Percentiles rank a stretch among this genome's conserved stretches.
These are phyloP conservation scores for Drosophila emarginata DNA, from an alignment of 2,888 invertebrate genomes.

Conservation along the genomic window DNA sequence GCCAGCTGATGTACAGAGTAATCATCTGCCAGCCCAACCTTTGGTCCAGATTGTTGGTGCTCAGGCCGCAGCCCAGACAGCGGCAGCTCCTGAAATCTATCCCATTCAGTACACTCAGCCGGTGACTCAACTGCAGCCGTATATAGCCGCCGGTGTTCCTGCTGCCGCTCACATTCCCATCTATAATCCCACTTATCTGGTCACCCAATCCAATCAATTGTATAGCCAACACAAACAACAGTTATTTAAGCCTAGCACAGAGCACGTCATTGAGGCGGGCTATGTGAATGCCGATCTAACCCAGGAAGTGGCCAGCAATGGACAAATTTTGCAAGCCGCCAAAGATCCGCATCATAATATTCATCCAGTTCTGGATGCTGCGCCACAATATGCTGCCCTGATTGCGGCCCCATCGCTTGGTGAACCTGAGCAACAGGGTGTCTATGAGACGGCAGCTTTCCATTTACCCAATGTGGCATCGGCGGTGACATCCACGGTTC, in stretches of 20 bases:
- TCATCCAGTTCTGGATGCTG: constrained; percentile 74
- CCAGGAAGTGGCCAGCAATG: constrained; percentile 81
- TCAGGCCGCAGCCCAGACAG: constrained; percentile 82
- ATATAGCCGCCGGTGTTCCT: constrained; percentile 74
- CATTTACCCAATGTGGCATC: constrained; percentile 71
- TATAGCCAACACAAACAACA: constrained; percentile 81
- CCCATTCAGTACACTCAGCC: constrained; percentile 82
- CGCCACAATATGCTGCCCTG: constrained; percentile 80
- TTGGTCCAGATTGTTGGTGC: constrained; percentile 80
- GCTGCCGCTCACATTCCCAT: constrained; percentile 77
- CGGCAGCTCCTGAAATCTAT: constrained; percentile 83
- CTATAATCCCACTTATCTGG: constrained; percentile 81
- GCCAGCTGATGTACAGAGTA: constrained; percentile 80
- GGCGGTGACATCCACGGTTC: constrained; percentile 52
- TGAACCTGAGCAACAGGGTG: constrained; percentile 51
- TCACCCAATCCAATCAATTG: constrained; percentile 82
- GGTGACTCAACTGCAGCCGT: constrained; percentile 80
- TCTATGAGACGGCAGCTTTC: constrained; percentile 72
- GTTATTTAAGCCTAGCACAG: constrained; percentile 84
- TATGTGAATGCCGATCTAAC: constrained; percentile 79
- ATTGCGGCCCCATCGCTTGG: constrained; percentile 78
- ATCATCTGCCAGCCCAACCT: constrained; percentile 76
- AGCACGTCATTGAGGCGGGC: constrained; percentile 80
- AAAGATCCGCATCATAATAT: constrained; percentile 77
- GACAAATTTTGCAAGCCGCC: constrained; percentile 81